Base-by-base conservation (phyloP, 2,888 invertebrate genomes). In the Caenorhabditis angaria region DNA sequence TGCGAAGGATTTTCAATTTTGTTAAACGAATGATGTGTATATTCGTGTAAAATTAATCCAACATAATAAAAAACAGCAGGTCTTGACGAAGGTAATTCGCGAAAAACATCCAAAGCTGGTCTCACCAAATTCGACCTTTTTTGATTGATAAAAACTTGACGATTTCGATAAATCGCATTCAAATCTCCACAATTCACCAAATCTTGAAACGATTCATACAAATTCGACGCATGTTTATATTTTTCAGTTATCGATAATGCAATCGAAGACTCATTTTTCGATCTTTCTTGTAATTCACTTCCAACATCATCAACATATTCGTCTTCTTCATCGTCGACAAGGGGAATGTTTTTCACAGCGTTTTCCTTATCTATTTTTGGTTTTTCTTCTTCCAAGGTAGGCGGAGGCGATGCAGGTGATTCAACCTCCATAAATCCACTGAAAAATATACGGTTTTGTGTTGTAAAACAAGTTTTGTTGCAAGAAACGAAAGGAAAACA, bases 21-120 rank as follows among this genome's bases (percentile, higher is more conserved):
- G 10, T 63, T 65, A 50, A 78, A 77, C 28, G 64, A 70, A 20
- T 65, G 63, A 61, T 81, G 77, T 1, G 77, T 72, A 48, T 55
- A 70, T 59, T 81, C 81, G 27, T 81, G 81, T 2, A 81, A 61
- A 12, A 78, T 56, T 5, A 78, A 61, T 29, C 78, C 77, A 3
- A 70, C 68, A 48, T 70, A 77, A 22, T 61, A 56, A 51, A 66
- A 71, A n/a, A 78, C 71, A 0, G 80, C 61, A 0, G 65, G 28
- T 58, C 80, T 24, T 1, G 71, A 28, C 0, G 67, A 57, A 0
- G 71, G 71, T 4, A 72, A 28, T 12, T 63, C 28, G 0, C 14
- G 20, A 35, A 72, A 72, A 1, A 67, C 61, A 1, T 61, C 53
- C 4, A 48, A 48, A 0, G 61, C 61, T 2, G 64, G 58, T 6